phyloP scores from a whole-genome alignment of 1,140 invertebrate genomes.

The Globodera ellingtonae region DNA sequence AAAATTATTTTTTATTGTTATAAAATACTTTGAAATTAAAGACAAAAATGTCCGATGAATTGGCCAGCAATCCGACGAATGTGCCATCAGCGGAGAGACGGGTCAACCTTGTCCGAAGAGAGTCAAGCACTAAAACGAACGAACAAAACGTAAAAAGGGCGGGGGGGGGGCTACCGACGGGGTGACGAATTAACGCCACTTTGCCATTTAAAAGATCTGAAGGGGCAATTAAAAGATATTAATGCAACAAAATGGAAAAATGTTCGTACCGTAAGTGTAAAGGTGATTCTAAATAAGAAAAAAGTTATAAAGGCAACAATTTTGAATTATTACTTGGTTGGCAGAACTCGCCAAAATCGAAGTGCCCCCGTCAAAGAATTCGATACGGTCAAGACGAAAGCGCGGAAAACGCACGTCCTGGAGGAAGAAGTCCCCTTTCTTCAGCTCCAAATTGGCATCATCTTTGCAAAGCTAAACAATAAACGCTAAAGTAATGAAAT shows the following conservation, averaged over 20 bases:
- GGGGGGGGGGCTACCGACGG: background rate
- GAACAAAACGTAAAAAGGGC: background rate
- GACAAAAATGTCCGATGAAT: conserved; percentile 38
- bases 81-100: conserved; percentile 40
- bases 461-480: conserved; percentile 26
- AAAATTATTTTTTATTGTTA: background rate
- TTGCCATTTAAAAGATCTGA: conserved; percentile 34
- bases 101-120: conserved; percentile 10
- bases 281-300: conserved; percentile 42
- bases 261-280: conserved; percentile 39
- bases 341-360: conserved; percentile 34
- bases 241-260: background rate
- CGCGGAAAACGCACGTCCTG: conserved; percentile 39
- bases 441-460: conserved; percentile 27
- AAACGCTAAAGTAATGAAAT: background rate
- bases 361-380: conserved; percentile 41
- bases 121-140: conserved; percentile 24
- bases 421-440: conserved; percentile 37
- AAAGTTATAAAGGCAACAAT: conserved; percentile 15
- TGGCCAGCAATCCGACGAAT: conserved; percentile 40
- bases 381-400: conserved; percentile 34
- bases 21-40: conserved; percentile 42
- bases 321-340: conserved; percentile 31
- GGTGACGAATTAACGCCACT: conserved; percentile 34
- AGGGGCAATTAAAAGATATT: conserved; percentile 4